Base-by-base conservation (phyloP, 2,888 invertebrate genomes). In the Stenolophus ochropezus region DNA sequence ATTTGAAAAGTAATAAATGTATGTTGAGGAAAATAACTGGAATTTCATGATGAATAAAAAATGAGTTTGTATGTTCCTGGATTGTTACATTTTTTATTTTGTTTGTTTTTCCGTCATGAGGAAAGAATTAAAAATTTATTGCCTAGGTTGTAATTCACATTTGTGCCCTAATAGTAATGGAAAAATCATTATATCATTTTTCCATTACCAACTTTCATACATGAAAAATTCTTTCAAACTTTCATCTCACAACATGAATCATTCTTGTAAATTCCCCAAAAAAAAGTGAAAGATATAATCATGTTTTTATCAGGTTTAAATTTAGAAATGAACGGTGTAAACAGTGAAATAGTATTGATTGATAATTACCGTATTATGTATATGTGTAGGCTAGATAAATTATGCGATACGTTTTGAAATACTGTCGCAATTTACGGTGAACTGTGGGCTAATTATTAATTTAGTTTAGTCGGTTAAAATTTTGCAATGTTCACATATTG, bases 401-500 rank as follows among this genome's bases (percentile, higher is more conserved):
- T 56, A 21, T 56, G 20, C 56, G 56, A 20, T 18, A 11, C 20
- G 20, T 56, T 56, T 56, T 56, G 56, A 20, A 56, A 56, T 56
- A 18, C 18, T 56, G 4, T 20, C 18, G 11, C 18, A 56, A 56
- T 16, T n/a, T 5, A 14, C 4, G 14, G 51, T 51, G 18, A 51
- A 16, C 14, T 56, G 56, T 56, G 56, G 20, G 8, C 18, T 21
- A 21, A 56, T 56, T 56, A 56, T 56, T 56, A 20, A 56, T 56
- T 56, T 21, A 56, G 21, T 56, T 56, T 56, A 20, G 56, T 56
- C 21, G 56, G 56, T 21, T 56, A 18, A 56, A 56, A 21, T 56
- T 21, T 56, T 56, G 56, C 21, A 56, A 56, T 20, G 21, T 56
- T 56, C 56, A 18, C 56, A 56, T 6, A 56, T 56, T 56, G 56